Percentiles rank a stretch among this genome's conserved stretches.
Conservation (phyloP, 2,113 vertebrate species). For the Anseranas semipalmata region DNA sequence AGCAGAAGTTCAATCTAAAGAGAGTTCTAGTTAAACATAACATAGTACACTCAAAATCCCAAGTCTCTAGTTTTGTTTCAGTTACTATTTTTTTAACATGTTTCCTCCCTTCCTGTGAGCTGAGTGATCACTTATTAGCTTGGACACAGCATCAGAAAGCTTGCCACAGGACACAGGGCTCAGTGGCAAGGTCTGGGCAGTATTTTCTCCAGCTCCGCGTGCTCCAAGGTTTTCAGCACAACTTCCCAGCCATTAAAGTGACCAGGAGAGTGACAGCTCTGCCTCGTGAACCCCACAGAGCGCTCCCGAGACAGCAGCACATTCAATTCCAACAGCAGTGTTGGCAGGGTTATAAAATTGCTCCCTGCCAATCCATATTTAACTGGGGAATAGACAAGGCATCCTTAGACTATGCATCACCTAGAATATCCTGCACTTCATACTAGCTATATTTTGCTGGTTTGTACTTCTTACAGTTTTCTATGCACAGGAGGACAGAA, state of each 20-base stretch:
- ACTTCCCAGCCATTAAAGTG: not conserved
- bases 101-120: not conserved
- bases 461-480: not conserved
- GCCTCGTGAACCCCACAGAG: not conserved
- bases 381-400: not conserved
- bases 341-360: not conserved
- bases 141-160: not conserved
- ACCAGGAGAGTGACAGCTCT: not conserved
- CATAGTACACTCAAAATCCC: not conserved
- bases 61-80: not conserved
- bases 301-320: not conserved
- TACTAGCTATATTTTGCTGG: not conserved
- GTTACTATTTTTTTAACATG: not conserved
- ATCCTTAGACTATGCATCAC: not conserved
- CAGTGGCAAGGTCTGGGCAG: not conserved
- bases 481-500: not conserved
- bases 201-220: not conserved
- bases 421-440: not conserved
- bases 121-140: accelerated
- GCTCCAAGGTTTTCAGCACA: not conserved
- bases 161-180: not conserved
- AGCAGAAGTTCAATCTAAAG: not conserved
- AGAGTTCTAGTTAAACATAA: not conserved
- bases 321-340: not conserved
- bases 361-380: not conserved